A percentile compares a stretch with the other conserved stretches of the same genome.
Conservation (phyloP, 2,113 vertebrate species). For the Myrmecophaga tridactyla region DNA sequence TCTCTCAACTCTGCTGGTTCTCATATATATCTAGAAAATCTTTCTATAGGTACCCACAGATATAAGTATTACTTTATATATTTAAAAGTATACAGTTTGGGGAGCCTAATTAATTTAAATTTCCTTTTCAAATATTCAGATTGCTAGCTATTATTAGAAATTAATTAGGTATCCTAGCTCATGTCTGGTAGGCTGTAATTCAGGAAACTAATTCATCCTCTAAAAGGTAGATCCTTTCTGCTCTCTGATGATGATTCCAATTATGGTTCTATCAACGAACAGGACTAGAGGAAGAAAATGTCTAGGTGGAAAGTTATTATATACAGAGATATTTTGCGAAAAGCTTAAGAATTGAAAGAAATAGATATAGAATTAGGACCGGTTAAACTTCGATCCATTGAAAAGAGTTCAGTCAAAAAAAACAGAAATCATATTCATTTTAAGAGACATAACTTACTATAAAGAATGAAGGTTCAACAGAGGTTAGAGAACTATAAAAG, state of each 20-base stretch:
- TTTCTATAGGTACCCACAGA: not conserved
- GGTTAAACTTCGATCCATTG: not conserved
- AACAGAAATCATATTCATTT: not conserved
- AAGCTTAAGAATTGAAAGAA: not conserved
- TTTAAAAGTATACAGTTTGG: slow-evolving; percentile 6
- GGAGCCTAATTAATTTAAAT: slow-evolving; percentile 25
- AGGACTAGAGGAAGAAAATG: not conserved
- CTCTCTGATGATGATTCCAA: not conserved
- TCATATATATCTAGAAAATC: not conserved
- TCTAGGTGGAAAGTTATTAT: not conserved
- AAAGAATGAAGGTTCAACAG: not conserved
- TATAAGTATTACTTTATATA: not conserved
- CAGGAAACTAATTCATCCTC: slow-evolving; percentile 41
- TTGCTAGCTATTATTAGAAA: slow-evolving; percentile 5
- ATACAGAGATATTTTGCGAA: not conserved
- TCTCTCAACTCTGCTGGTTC: not conserved
- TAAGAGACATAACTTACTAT: not conserved
- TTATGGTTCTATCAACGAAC: not conserved
- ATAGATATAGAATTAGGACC: not conserved
- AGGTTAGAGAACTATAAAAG: not conserved
- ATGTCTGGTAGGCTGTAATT: not conserved
- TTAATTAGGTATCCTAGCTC: not conserved
- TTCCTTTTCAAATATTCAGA: not conserved
- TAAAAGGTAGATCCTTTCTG: not conserved
- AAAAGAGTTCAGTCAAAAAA: slow-evolving; percentile 3